Evolutionary conservation across 2,113 vertebrate species (phyloP).

Genomic region (Tachycineta bicolor): DNA sequence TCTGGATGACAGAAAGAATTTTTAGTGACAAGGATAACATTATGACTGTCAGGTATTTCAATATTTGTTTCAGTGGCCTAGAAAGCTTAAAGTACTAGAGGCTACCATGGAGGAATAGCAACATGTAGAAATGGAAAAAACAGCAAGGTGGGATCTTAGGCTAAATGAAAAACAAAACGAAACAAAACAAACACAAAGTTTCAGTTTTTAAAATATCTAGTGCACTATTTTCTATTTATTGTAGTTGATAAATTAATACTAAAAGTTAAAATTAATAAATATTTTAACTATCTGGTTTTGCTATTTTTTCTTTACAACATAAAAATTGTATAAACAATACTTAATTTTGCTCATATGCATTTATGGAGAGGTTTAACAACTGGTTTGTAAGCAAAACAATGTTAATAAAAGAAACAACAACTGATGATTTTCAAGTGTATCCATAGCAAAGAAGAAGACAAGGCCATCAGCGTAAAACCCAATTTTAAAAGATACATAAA

Average conservation of each 20-base stretch:
- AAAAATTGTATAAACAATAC: not conserved
- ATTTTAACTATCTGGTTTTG: not conserved
- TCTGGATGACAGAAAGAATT: not conserved
- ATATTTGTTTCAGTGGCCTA: not conserved
- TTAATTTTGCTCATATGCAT: not conserved
- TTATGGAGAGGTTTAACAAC: too few species aligned
- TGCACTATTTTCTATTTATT: not conserved
- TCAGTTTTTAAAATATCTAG: not conserved
- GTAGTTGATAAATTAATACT: not conserved
- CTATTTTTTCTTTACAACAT: not conserved
- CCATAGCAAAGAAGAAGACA: too few species aligned
- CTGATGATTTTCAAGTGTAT: too few species aligned
- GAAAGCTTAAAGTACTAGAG: not conserved
- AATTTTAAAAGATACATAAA: too few species aligned
- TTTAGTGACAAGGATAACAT: not conserved
- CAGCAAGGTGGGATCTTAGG: not conserved
- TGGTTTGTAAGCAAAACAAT: too few species aligned
- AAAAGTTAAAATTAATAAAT: not conserved
- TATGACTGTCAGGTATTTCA: not conserved
- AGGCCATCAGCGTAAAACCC: too few species aligned
- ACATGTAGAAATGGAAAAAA: not conserved
- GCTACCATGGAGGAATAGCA: not conserved
- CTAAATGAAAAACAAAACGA: not conserved
- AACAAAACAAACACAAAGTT: fast-evolving
- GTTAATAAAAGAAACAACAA: too few species aligned